Base-by-base conservation (phyloP, 2,797 vertebrate species). In the Gambusia yucatana region DNA sequence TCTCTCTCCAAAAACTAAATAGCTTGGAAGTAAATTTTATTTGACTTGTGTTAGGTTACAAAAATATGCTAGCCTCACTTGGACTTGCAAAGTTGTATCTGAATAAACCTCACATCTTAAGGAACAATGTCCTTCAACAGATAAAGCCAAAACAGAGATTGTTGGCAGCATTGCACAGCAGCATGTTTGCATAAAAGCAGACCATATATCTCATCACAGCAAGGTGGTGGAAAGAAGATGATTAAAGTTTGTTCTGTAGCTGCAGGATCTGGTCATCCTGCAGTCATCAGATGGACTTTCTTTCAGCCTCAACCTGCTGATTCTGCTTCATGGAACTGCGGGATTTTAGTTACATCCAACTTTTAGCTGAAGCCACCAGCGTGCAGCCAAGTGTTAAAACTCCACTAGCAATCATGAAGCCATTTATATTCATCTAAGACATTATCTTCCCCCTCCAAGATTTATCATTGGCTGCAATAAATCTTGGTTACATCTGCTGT, bases 401-500 rank as follows among this genome's bases (percentile, higher is more conserved):
- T 77, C 48, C 17, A 61, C 30, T 76, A 76, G 73, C 52, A 11
- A 67, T 39, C 3, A 39, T 67, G 67, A 41, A 77, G 81, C 78
- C 78, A 81, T 44, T 73, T 67, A 50, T 85, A 87, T 80, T 76
- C 83, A 89, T 86, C 73, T 81, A 43, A 79, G 82, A 75, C 6
- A 73, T 77, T 70, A 77, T 86, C 83, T 67, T 73, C 46, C 63
- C 25, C 43, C 67, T 55, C 73, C 75, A 39, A 39, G 36, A 39
- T 39, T 39, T 39, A 39, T 39, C 1, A 5, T 39, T 39, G 70
- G 74, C 46, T 33, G 16, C 3, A 8, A 79, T 88, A 81, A 88
- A 91, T 87, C 82, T 78, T 47, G 69, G 71, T 88, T 83, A 89
- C 30, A 50, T 80, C 83, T 52, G 74, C 77, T 65, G 78, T 84